A percentile compares a stretch with the other conserved stretches of the same genome.
These are phyloP conservation scores for Plumapathes pennacea DNA, from an alignment of 92 coral and sea anemone species.

Conservation along the genomic window DNA sequence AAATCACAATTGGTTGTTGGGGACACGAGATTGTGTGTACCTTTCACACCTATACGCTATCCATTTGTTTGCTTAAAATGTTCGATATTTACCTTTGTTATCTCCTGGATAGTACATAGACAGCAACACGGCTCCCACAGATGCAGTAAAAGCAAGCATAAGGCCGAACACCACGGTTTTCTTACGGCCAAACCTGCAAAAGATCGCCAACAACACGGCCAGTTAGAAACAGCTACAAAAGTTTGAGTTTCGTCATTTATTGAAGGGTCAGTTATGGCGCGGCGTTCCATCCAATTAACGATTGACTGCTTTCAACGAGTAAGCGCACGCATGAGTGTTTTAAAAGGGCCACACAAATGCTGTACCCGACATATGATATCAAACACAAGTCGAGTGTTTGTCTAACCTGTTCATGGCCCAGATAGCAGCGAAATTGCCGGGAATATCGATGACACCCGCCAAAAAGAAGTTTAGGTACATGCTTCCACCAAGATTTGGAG, in stretches of 20 bases:
- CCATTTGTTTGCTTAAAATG: too few species aligned
- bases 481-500: slow-evolving; percentile 80
- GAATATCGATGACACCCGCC: slow-evolving; percentile 72
- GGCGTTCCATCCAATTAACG: too few species aligned
- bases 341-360: too few species aligned
- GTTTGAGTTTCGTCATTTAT: too few species aligned
- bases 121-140: slow-evolving; percentile 63
- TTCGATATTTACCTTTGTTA: slow-evolving; percentile 33
- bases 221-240: too few species aligned
- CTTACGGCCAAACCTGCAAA: slow-evolving; percentile 66
- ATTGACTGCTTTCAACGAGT: too few species aligned
- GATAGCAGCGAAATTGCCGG: slow-evolving; percentile 60
- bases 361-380: not conserved
- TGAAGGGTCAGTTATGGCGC: too few species aligned
- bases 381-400: not conserved
- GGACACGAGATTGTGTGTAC: too few species aligned
- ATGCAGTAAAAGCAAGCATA: slow-evolving; percentile 63
- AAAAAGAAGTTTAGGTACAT: slow-evolving; percentile 80
- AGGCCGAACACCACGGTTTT: slow-evolving; percentile 63
- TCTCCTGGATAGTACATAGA: slow-evolving; percentile 66
- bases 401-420: slow-evolving; percentile 59
- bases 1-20: too few species aligned
- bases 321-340: too few species aligned
- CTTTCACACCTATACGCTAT: too few species aligned
- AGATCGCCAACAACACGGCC: not conserved